Evolutionary conservation across 1,140 invertebrate genomes (phyloP).

Genomic region (Bombus haemorrhoidalis): DNA sequence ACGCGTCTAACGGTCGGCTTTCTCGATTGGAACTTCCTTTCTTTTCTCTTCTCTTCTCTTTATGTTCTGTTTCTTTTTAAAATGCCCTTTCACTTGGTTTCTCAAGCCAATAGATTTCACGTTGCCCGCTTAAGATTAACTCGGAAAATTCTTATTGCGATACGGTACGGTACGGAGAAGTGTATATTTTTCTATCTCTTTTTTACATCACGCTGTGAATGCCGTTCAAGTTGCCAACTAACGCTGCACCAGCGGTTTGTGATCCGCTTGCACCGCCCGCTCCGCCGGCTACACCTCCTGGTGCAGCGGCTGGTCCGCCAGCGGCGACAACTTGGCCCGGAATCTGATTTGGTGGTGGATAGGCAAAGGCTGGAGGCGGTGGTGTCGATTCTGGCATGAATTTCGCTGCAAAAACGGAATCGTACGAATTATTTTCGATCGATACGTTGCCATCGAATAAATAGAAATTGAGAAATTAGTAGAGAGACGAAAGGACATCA

Average conservation of each 20-base stretch:
- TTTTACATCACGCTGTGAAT: constrained; percentile 67
- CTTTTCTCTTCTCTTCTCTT: background rate
- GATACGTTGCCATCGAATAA: background rate
- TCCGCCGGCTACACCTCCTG: background rate
- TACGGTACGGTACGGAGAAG: constrained; percentile 15
- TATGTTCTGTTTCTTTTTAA: background rate
- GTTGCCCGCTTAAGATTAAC: constrained; percentile 29
- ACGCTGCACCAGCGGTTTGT: constrained; percentile 61
- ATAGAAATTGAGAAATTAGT: background rate
- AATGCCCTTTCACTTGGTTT: background rate
- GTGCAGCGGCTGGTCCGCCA: constrained; percentile 31
- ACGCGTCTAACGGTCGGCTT: too few species aligned
- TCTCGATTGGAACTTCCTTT: background rate
- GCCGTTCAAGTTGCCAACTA: constrained; percentile 56
- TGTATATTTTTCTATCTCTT: background rate
- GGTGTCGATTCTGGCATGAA: constrained; percentile 82
- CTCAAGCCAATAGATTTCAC: background rate
- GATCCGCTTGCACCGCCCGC: constrained; percentile 23
- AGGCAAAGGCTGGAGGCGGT: constrained; percentile 77
- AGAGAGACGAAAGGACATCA: background rate
- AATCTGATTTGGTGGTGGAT: constrained; percentile 72
- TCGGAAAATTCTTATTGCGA: constrained; percentile 44
- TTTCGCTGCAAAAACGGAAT: constrained; percentile 81
- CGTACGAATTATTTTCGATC: constrained; percentile 15
- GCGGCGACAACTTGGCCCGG: constrained; percentile 41